phyloP scores from a whole-genome alignment of 2,888 invertebrate genomes.

The Synanthedon andrenaeformis region DNA sequence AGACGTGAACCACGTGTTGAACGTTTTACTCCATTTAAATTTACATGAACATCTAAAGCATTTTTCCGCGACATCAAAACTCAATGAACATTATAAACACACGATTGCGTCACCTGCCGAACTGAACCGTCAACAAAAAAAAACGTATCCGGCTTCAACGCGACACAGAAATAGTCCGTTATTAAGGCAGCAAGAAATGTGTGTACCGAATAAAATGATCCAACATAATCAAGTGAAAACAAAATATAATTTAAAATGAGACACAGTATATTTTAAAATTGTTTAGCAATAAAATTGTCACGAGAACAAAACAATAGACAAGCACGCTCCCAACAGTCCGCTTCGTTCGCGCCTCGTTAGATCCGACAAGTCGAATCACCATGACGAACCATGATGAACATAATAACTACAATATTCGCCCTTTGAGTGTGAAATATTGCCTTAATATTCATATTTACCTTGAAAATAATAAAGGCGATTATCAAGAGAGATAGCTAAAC shows the following conservation, averaged over 20 bases:
- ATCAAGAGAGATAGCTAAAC: slow-evolving; percentile 31
- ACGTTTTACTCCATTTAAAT: slow-evolving; percentile 8
- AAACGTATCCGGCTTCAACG: slow-evolving; percentile 50
- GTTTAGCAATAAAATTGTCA: slow-evolving; percentile 35
- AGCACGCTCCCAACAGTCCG: slow-evolving; percentile 24
- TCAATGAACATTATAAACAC: slow-evolving; percentile 23
- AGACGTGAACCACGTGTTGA: slow-evolving; percentile 9
- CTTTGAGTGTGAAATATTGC: slow-evolving; percentile 8
- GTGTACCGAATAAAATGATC: slow-evolving; percentile 12
- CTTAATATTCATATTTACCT: slow-evolving; percentile 20
- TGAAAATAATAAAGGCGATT: slow-evolving; percentile 31
- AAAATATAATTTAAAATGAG: slow-evolving; percentile 22
- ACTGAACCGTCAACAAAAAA: slow-evolving; percentile 33
- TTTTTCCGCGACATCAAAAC: background rate
- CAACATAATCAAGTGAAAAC: slow-evolving; percentile 31
- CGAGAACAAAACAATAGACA: slow-evolving; percentile 41
- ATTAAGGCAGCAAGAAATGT: slow-evolving; percentile 21
- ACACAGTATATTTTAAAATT: slow-evolving; percentile 28
- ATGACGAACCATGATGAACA: slow-evolving; percentile 25
- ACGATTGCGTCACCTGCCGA: slow-evolving; percentile 39
- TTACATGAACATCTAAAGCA: slow-evolving; percentile 8
- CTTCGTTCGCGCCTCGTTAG: slow-evolving; percentile 30
- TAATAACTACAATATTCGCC: slow-evolving; percentile 23
- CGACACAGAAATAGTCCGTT: slow-evolving; percentile 27
- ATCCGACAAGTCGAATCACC: slow-evolving; percentile 21